Evolutionary conservation across 2,797 vertebrate genomes (phyloP).

Genomic region (Diceros bicornis): DNA sequence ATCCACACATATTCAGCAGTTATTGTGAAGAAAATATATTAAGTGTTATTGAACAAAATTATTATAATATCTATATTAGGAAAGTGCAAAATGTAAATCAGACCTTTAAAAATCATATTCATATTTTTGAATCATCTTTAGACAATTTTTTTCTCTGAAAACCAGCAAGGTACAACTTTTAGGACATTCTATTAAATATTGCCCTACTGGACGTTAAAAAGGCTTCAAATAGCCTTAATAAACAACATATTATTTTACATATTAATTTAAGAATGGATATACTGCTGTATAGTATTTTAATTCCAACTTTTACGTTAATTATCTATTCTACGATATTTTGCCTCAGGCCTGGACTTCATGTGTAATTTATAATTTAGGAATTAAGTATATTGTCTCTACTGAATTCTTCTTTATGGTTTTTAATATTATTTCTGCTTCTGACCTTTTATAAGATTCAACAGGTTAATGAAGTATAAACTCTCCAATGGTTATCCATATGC

Average conservation of each 20-base stretch:
- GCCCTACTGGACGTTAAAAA: neutral
- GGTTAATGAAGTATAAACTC: conserved; percentile 83
- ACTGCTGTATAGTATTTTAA: conserved; percentile 1
- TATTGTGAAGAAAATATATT: neutral
- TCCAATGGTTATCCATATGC: conserved; percentile 62
- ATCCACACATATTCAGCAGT: conserved; percentile 31
- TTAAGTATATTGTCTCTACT: conserved; percentile 74
- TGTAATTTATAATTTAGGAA: conserved; percentile 73
- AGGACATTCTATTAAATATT: neutral
- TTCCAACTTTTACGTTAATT: conserved; percentile 60
- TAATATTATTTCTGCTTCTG: conserved; percentile 81
- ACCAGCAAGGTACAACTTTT: conserved; percentile 7
- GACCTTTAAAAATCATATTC: conserved; percentile 40
- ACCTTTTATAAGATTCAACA: conserved; percentile 81
- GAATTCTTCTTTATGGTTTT: conserved; percentile 74
- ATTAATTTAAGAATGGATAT: conserved; percentile 31
- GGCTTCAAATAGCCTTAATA: neutral
- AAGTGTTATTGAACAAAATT: neutral
- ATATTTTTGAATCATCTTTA: conserved; percentile 50
- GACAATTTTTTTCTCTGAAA: neutral
- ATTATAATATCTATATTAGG: neutral
- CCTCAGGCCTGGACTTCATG: conserved; percentile 12
- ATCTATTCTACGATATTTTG: conserved; percentile 44
- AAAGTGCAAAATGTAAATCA: conserved; percentile 38
- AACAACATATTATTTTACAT: conserved; percentile 44